Percentiles rank a stretch among this genome's conserved stretches.
These are phyloP conservation scores for Eciton burchellii DNA, from an alignment of 1,140 invertebrate genomes.

Conservation along the genomic window DNA sequence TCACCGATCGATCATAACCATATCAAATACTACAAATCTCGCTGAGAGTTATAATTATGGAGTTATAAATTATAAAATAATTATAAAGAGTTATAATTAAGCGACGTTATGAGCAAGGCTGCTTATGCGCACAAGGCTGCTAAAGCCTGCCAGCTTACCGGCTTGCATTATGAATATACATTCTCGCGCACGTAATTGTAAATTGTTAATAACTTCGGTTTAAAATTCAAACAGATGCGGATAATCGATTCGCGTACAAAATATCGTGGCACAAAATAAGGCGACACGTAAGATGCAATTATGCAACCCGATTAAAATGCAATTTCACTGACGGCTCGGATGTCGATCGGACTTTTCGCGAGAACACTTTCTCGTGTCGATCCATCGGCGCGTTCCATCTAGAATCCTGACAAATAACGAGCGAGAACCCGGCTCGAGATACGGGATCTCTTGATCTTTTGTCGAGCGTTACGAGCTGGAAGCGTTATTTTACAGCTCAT, in stretches of 20 bases:
- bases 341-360: neutral
- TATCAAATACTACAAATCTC: constrained; percentile 1
- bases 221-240: constrained; percentile 24
- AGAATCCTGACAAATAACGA: neutral
- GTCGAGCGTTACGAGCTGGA: no score
- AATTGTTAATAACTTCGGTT: constrained; percentile 22
- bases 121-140: no score
- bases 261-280: neutral
- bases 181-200: neutral
- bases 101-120: no score
- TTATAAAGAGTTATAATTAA: no score
- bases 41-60: constrained; percentile 3
- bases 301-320: constrained; percentile 38
- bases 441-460: no score
- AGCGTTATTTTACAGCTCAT: neutral
- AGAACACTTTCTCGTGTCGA: neutral
- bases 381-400: neutral
- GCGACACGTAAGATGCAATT: neutral
- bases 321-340: neutral
- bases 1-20: neutral
- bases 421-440: neutral
- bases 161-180: constrained; percentile 9
- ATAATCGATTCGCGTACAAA: constrained; percentile 26
- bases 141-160: no score
- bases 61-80: no score